Evolutionary conservation across 2,797 vertebrate species (phyloP), one percentile per base, ranked within the genome.

Genomic region (Alectoris magna): DNA sequence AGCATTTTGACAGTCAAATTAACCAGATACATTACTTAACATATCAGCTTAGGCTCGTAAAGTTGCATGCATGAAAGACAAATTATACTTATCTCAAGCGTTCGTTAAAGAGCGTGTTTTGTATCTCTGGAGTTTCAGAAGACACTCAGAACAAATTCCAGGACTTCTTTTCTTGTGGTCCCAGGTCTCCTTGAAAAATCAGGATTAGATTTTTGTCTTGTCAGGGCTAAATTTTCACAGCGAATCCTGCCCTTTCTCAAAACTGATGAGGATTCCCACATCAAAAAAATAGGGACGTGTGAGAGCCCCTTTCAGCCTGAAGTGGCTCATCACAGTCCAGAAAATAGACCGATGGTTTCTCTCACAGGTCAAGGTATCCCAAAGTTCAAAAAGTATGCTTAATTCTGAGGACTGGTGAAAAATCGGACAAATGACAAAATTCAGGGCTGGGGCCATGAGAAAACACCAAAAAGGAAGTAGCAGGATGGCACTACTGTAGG

Each of bases 1-100:
- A 95, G 72, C 72, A 90, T 90, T 94, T 60, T 76, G 87, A 88
- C 87, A 94, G 90, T 43, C 64, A 88, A 92, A 90, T 90, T 92
- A 88, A 85, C 80, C n/a, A 88, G 59, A 90, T 63, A 84, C 72
- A 85, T 79, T 90, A 69, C 76, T 85, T 92, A 81, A 74, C 48
- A 82, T 39, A 82, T 68, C 76, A 85, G 72, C 23, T 85, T 82
- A 92, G 24, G 39, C 10, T 71, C 59, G 55, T 59, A 70, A 81
- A 81, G 38, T 55, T 74, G 41, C 1, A 0, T 59, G 55, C 53
- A 46, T 51, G 67, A 68, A 74, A 93, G 63, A 78, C 48, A 82
- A 85, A 75, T 78, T 87, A 78, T 36, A 74, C 38, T 81, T 84
- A 78, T n/a, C 38, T 64, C 23, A 63, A 29, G 18, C 48, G 60